Evolutionary conservation across 2,797 vertebrate species (phyloP), one percentile per base, ranked within the genome.

Genomic region (Phoebastria nigripes): DNA sequence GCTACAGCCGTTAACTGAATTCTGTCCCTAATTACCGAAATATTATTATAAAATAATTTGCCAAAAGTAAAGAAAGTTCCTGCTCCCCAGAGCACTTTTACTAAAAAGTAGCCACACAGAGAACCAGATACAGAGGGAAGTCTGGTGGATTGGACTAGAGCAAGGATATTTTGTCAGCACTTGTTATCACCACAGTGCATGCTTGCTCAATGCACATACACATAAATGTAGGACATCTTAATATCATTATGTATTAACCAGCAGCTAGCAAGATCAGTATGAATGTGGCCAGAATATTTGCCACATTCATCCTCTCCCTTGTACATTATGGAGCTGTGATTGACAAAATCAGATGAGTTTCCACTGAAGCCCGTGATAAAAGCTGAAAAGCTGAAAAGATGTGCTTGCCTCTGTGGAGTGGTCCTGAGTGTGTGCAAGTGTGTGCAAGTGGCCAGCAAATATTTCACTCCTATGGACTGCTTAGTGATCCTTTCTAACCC

Each of bases 11-110:
- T 88, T 93, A 93, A 74, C 44, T 56, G 14, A 42, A 56, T 79
- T 72, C 83, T 93, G 73, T 84, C 62, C 49, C 76, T 89, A 72
- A 74, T 89, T 94, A 63, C 37, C 46, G 21, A 94, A 89, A 85
- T 85, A 94, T 78, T 91, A 58, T 46, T 80, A 11, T 61, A 55
- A 73, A 90, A 49, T 6, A 61, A 49, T 83, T 86, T 91, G 39
- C 71, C 73, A 87, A 69, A 92, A 87, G 15, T 59, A 69, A 71
- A 87, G n/a, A 24, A 66, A 77, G 39, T 42, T 63, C 22, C 35
- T 37, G 13, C 31, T 82, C 19, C 52, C 39, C 33, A 71, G 31
- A 83, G 8, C 26, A 19, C 44, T 78, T 86, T 58, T 74, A 37
- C 4, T 81, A 46, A 59, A 58, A 85, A 66, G 33, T 20, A 70